Conservation (phyloP, 2,888 invertebrate genomes). For the Capitulum mitella region DNA sequence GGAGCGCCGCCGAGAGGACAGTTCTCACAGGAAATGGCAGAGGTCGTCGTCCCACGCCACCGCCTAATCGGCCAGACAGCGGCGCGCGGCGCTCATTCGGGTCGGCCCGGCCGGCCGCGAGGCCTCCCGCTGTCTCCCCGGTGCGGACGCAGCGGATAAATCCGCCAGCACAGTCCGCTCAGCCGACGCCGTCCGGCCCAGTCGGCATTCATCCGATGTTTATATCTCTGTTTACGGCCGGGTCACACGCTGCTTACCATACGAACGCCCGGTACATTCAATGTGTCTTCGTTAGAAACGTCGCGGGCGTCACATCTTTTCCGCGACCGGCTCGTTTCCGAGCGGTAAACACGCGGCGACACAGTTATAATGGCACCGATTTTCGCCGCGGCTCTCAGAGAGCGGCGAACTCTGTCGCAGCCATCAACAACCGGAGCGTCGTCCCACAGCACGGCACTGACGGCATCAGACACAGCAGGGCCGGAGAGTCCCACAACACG, state of each 20-base stretch:
- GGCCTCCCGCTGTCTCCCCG: no score
- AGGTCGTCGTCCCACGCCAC: neutral
- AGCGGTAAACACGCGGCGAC: neutral
- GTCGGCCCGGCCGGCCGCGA: no score
- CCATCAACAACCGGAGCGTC: neutral
- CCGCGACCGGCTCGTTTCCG: neutral
- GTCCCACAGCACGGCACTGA: neutral
- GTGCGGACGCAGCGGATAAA: no score
- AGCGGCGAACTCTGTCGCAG: no score
- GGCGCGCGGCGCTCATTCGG: neutral
- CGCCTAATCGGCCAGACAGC: neutral
- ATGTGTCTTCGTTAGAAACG: neutral
- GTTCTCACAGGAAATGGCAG: neutral
- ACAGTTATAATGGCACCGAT: slow-evolving; percentile 10
- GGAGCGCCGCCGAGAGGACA: no score
- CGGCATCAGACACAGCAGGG: no score
- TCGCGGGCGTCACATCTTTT: neutral
- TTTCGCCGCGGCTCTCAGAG: neutral
- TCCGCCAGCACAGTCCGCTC: neutral
- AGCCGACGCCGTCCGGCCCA: neutral
- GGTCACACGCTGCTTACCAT: neutral
- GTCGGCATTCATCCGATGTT: neutral
- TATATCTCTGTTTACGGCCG: neutral
- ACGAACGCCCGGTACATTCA: neutral
- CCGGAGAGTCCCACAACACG: no score